A percentile compares a stretch with the other conserved stretches of the same genome.
Evolutionary conservation across 2,113 vertebrate species (phyloP).

Genomic region (Hyperopisus bebe): DNA sequence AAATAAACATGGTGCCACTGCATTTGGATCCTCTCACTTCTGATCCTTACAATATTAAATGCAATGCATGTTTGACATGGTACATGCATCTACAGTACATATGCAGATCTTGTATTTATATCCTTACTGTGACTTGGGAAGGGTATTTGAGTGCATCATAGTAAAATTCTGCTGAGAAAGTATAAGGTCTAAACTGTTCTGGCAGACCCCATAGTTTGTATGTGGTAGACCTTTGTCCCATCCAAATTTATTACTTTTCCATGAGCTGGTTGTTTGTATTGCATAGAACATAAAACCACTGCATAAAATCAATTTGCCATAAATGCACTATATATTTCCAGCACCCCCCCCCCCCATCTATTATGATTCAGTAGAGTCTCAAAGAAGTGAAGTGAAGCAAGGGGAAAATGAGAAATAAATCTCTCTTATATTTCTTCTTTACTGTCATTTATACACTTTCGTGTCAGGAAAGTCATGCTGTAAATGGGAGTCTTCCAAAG

Average conservation of each 20-base stretch:
- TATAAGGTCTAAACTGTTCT: conserved; percentile 38
- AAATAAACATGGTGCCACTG: background rate
- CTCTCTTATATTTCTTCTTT: conserved; percentile 51
- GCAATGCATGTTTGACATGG: background rate
- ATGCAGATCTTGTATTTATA: background rate
- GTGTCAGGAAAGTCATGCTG: conserved; percentile 43
- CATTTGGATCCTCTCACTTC: background rate
- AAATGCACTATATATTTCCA: conserved; percentile 37
- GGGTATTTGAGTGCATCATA: background rate
- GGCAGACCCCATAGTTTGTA: conserved; percentile 34
- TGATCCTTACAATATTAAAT: background rate
- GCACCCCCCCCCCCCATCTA: conserved; percentile 35
- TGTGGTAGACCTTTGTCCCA: conserved; percentile 33
- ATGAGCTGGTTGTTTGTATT: conserved; percentile 50
- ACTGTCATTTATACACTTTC: conserved; percentile 58
- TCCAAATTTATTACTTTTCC: conserved; percentile 55
- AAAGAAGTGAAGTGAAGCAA: conserved; percentile 31
- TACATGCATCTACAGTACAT: background rate
- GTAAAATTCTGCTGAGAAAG: background rate
- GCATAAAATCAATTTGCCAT: conserved; percentile 57
- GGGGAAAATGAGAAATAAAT: conserved; percentile 46
- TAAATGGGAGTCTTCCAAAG: conserved; percentile 52
- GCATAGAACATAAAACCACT: conserved; percentile 50
- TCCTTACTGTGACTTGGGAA: background rate
- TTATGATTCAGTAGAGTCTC: conserved; percentile 44